Evolutionary conservation across 2,797 vertebrate genomes (phyloP).

Genomic region (Moxostoma hubbsi): DNA sequence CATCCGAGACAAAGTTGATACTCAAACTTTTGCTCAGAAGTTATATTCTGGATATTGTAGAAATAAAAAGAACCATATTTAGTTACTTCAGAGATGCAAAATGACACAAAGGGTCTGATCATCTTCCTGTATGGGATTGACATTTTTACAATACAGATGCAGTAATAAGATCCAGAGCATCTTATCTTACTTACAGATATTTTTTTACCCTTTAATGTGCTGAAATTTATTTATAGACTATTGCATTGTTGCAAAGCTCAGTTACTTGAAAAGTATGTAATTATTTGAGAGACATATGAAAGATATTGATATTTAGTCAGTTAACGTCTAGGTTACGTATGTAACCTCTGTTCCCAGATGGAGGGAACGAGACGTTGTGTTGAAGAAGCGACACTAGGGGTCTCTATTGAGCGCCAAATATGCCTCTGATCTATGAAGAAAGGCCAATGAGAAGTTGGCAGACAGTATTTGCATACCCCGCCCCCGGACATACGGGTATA

Average conservation of each 20-base stretch:
- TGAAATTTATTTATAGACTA: background rate
- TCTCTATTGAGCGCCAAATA: too few relatives aligned
- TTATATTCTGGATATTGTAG: background rate
- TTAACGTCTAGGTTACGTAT: too few relatives aligned
- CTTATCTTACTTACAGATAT: conserved; percentile 2
- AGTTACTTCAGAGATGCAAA: background rate
- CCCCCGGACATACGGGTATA: too few relatives aligned
- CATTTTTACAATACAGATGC: background rate
- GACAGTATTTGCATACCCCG: too few relatives aligned
- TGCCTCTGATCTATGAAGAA: too few relatives aligned
- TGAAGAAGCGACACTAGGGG: too few relatives aligned
- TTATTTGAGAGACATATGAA: background rate
- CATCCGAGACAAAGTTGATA: too few relatives aligned
- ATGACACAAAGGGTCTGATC: background rate
- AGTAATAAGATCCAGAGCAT: background rate
- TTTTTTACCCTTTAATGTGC: background rate
- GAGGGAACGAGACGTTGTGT: too few relatives aligned
- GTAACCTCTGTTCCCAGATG: too few relatives aligned
- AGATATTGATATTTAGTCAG: conserved; percentile 10
- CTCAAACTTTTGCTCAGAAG: too few relatives aligned
- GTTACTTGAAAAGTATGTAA: background rate
- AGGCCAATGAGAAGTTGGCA: too few relatives aligned
- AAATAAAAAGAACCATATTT: background rate
- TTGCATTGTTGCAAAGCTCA: background rate
- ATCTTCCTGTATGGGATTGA: conserved; percentile 7